Percentiles rank a stretch among this genome's conserved stretches.
phyloP scores from a whole-genome alignment of 2,888 invertebrate species.

The Andrena camellia region DNA sequence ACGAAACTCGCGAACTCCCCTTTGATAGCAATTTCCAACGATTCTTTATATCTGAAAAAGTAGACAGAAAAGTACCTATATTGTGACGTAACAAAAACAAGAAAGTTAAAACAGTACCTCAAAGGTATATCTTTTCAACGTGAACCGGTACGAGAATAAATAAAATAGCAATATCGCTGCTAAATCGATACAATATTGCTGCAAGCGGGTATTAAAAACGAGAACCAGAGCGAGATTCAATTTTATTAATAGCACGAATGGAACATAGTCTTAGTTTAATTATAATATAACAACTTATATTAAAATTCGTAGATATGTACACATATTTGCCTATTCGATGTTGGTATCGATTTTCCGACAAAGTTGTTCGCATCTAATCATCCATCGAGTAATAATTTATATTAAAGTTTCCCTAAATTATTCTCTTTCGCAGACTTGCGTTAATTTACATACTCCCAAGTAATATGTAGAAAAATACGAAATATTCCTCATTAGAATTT shows the following conservation, averaged over 20 bases:
- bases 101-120: neutral
- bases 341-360: conserved; percentile 12
- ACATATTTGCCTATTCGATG: neutral
- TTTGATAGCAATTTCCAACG: neutral
- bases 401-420: too few species aligned
- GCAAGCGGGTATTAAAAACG: neutral
- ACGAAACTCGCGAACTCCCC: neutral
- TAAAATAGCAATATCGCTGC: neutral
- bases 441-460: too few species aligned
- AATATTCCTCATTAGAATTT: too few species aligned
- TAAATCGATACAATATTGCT: neutral
- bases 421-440: too few species aligned
- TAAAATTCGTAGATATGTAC: conserved; percentile 3
- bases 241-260: neutral
- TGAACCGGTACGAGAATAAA: neutral
- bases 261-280: neutral
- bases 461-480: too few species aligned
- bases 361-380: neutral
- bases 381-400: conserved; percentile 12
- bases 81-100: neutral
- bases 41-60: neutral
- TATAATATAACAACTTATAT: neutral
- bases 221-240: neutral
- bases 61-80: neutral
- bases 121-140: neutral